Percentiles rank a stretch among this genome's conserved stretches.
phyloP scores from a whole-genome alignment of 2,113 vertebrate species.

The Centrocercus urophasianus region DNA sequence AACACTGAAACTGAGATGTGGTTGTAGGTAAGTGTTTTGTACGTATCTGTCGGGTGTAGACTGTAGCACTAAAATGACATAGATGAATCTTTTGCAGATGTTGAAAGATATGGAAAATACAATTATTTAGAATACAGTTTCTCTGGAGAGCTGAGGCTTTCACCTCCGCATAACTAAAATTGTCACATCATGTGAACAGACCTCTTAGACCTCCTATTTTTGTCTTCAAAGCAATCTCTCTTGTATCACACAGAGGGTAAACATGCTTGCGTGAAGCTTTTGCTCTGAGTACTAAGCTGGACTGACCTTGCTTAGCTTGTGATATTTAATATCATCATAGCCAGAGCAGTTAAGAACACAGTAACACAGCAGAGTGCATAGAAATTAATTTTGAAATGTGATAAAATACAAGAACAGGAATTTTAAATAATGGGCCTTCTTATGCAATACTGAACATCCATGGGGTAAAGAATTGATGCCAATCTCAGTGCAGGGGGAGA shows the following conservation, averaged over 20 bases:
- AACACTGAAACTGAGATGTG: neutral
- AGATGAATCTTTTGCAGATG: neutral
- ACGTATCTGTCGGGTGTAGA: neutral
- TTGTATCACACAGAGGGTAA: neutral
- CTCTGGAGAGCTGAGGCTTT: neutral
- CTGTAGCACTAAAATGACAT: neutral
- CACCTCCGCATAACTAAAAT: neutral
- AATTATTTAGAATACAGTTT: neutral
- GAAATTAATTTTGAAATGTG: neutral
- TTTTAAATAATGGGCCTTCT: neutral
- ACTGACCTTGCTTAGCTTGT: neutral
- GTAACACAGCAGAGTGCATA: neutral
- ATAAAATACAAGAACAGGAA: neutral
- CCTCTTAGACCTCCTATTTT: neutral
- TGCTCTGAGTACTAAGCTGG: neutral
- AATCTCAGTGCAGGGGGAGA: neutral
- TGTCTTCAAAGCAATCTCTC: neutral
- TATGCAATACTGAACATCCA: neutral
- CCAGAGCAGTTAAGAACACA: neutral
- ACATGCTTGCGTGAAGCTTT: neutral
- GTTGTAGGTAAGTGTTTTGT: neutral
- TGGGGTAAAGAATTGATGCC: neutral
- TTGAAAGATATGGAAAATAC: neutral
- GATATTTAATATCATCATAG: neutral
- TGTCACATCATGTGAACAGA: neutral